Evolutionary conservation across 2,113 vertebrate species (phyloP).

Genomic region (Argyrosomus japonicus): DNA sequence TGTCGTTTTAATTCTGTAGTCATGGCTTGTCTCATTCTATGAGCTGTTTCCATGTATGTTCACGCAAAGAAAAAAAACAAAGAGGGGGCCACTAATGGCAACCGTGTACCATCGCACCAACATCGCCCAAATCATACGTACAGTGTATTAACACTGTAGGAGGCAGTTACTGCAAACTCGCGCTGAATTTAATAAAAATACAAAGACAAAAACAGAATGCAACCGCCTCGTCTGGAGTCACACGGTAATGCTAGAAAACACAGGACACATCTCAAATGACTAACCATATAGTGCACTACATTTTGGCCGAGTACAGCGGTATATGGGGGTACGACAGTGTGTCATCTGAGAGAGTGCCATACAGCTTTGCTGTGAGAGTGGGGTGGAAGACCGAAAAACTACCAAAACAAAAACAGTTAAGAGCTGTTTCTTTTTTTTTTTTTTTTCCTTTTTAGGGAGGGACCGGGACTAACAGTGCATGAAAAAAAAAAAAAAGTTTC

Average conservation of each 20-base stretch:
- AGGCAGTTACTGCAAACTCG: conserved; percentile 74
- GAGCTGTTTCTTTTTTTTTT: conserved; percentile 43
- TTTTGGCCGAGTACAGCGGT: conserved; percentile 51
- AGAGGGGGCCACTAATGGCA: conserved; percentile 44
- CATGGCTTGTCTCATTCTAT: conserved; percentile 81
- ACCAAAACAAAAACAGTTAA: conserved; percentile 62
- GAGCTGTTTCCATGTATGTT: conserved; percentile 62
- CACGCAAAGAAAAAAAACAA: background rate
- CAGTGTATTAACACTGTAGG: conserved; percentile 63
- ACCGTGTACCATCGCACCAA: conserved; percentile 27
- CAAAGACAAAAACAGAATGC: conserved; percentile 51
- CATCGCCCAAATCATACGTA: conserved; percentile 40
- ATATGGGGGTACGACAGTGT: conserved; percentile 45
- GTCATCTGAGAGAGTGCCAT: conserved; percentile 66
- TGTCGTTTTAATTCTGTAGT: conserved; percentile 55
- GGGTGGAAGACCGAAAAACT: conserved; percentile 80
- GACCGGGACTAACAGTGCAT: conserved; percentile 73
- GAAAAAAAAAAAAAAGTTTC: conserved; percentile 30
- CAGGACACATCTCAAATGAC: conserved; percentile 55
- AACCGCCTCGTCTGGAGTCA: conserved; percentile 45
- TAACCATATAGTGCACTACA: conserved; percentile 58
- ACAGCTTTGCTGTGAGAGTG: conserved; percentile 78
- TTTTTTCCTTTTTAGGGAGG: conserved; percentile 44
- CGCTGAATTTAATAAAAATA: conserved; percentile 39
- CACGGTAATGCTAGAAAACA: conserved; percentile 61